Evolutionary conservation across 2,888 invertebrate species (phyloP), one percentile per base, ranked within the genome.

Genomic region (Lutraria lutraria): DNA sequence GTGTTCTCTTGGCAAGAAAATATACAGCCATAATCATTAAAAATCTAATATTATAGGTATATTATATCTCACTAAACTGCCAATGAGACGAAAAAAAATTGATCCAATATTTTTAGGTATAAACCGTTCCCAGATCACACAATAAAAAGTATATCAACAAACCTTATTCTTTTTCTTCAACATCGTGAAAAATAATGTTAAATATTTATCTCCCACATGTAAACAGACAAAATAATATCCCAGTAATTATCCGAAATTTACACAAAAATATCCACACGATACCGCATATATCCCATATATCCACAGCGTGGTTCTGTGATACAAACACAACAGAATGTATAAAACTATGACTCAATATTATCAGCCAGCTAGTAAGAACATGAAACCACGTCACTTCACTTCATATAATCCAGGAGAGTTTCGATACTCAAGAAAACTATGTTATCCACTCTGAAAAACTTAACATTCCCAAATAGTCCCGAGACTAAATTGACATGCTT

Each of bases 121-220:
- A 43, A 43, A 43, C 43, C 43, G 8, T 43, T 4, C 43, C 43
- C 43, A n/a, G 63, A 68, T 68, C 63, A 68, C 63, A n/a, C 63
- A 68, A 25, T 25, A 25, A 68, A 10, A 21, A 60, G 1, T 25
- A 68, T 43, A 25, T 68, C 25, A 68, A 68, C 63, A 25, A 25
- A 68, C 63, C 63, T 68, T 68, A 68, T n/a, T 68, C 63, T 68
- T 68, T 25, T 68, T 68, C 63, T 68, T 68, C 63, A 68, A 68
- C 63, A 68, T 68, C 12, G 63, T 25, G 63, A 68, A 68, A 12
- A 25, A 25, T 25, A 21, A 0, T n/a, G 63, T n/a, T 25, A 68
- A 68, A 25, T 68, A 68, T 68, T 68, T 68, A 21, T 25, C 63
- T 68, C 25, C 3, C 12, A 68, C 63, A 68, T 68, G 63, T 68